Evolutionary conservation across 2,797 vertebrate genomes (phyloP).

Genomic region (Myotis planiceps): DNA sequence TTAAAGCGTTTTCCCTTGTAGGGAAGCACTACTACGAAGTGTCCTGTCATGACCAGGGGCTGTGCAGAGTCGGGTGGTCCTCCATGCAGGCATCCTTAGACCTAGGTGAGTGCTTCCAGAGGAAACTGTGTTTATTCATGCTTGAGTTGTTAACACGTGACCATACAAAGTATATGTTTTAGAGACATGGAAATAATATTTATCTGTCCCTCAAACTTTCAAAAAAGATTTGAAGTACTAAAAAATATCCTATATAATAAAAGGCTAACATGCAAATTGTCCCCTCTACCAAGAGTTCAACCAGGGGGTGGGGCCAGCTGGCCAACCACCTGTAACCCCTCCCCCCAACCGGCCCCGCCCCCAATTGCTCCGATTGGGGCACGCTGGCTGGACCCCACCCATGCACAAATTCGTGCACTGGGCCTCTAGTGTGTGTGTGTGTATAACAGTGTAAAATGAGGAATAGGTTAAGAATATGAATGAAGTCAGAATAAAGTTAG

Average conservation of each 20-base stretch:
- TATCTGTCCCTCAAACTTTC: neutral
- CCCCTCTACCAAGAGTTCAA: no score
- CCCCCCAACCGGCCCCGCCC: no score
- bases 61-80: slow-evolving; percentile 97
- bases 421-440: neutral
- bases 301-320: no score
- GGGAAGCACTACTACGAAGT: slow-evolving; percentile 97
- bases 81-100: slow-evolving; percentile 95
- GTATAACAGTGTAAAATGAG: neutral
- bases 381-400: no score
- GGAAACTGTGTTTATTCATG: neutral
- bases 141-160: neutral
- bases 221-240: neutral
- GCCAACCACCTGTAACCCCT: accelerated
- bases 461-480: neutral
- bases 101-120: slow-evolving; percentile 89
- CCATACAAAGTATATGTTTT: neutral
- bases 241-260: neutral
- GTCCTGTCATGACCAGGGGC: slow-evolving; percentile 95
- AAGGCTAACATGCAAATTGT: no score
- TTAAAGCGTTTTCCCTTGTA: slow-evolving; percentile 70
- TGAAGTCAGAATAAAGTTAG: neutral
- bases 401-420: no score
- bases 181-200: neutral
- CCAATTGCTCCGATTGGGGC: no score